phyloP scores from a whole-genome alignment of 2,113 vertebrate species.

The Macquaria ambigua region DNA sequence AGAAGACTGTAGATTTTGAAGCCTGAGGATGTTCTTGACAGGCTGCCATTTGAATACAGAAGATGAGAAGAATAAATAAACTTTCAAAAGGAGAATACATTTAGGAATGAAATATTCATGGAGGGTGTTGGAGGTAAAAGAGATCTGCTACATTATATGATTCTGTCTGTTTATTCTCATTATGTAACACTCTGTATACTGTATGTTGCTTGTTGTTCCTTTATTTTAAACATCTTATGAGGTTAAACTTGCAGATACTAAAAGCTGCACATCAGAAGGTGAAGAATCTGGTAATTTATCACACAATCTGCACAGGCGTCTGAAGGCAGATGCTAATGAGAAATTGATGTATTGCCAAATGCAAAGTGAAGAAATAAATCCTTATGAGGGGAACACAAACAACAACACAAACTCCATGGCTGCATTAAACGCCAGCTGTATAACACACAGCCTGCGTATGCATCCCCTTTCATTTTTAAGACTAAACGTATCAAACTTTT shows the following conservation, averaged over 20 bases:
- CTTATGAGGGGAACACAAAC: neutral
- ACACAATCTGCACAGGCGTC: neutral
- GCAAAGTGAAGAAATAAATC: slow-evolving; percentile 22
- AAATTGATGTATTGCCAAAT: slow-evolving; percentile 17
- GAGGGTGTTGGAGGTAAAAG: slow-evolving; percentile 20
- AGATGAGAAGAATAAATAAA: slow-evolving; percentile 66
- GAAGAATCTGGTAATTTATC: slow-evolving; percentile 19
- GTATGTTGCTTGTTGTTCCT: neutral
- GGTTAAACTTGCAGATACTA: neutral
- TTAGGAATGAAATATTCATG: slow-evolving; percentile 67
- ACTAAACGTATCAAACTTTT: neutral
- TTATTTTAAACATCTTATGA: slow-evolving; percentile 9
- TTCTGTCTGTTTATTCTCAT: slow-evolving; percentile 20
- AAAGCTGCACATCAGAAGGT: neutral
- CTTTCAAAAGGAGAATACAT: slow-evolving; percentile 53
- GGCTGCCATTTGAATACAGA: slow-evolving; percentile 57
- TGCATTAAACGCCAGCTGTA: neutral
- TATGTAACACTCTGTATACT: neutral
- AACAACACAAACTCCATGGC: neutral
- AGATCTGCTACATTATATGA: slow-evolving; percentile 15
- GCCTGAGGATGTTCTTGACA: slow-evolving; percentile 56
- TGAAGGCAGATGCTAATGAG: slow-evolving; percentile 24
- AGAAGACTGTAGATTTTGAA: slow-evolving; percentile 49
- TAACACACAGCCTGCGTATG: neutral
- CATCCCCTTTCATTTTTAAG: neutral